Percentiles rank a stretch among this genome's conserved stretches.
phyloP scores from a whole-genome alignment of 2,113 vertebrate species.

The Paramisgurnus dabryanus region DNA sequence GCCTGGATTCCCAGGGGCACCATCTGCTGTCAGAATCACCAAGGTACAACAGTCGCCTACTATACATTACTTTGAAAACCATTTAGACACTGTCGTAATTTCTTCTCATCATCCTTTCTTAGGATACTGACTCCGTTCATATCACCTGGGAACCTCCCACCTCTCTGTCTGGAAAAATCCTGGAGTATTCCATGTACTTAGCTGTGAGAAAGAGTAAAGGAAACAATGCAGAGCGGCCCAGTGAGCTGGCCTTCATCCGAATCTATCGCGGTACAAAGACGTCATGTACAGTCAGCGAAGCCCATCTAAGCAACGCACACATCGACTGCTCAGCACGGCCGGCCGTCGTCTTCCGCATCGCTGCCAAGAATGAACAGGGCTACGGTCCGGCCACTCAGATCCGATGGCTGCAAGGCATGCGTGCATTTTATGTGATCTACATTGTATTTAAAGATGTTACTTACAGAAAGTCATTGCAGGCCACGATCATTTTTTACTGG shows the following conservation, averaged over 20 bases:
- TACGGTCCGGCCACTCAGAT: constrained; percentile 97
- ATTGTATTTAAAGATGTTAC: not conserved
- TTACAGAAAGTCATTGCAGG: too few relatives aligned
- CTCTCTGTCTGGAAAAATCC: constrained; percentile 90
- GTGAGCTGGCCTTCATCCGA: constrained; percentile 90
- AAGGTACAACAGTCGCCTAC: constrained; percentile 76
- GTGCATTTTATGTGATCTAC: not conserved
- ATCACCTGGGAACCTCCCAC: constrained; percentile 97
- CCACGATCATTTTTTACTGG: too few relatives aligned
- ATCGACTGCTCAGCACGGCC: constrained; percentile 90
- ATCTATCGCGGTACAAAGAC: constrained; percentile 95
- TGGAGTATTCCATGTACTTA: constrained; percentile 96
- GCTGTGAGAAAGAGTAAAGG: constrained; percentile 86
- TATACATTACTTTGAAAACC: not conserved
- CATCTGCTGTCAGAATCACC: constrained; percentile 92
- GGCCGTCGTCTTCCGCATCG: constrained; percentile 94
- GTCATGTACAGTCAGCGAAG: constrained; percentile 83
- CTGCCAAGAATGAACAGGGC: constrained; percentile 95
- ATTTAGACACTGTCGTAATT: not conserved
- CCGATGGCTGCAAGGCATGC: constrained; percentile 95
- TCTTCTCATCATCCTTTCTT: not conserved
- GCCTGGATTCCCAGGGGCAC: constrained; percentile 95
- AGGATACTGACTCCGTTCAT: constrained; percentile 90
- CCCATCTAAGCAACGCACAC: constrained; percentile 89
- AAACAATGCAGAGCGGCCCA: constrained; percentile 75